Conservation (phyloP, 2,888 invertebrate species). For the Polydrusus pterygomalis region DNA sequence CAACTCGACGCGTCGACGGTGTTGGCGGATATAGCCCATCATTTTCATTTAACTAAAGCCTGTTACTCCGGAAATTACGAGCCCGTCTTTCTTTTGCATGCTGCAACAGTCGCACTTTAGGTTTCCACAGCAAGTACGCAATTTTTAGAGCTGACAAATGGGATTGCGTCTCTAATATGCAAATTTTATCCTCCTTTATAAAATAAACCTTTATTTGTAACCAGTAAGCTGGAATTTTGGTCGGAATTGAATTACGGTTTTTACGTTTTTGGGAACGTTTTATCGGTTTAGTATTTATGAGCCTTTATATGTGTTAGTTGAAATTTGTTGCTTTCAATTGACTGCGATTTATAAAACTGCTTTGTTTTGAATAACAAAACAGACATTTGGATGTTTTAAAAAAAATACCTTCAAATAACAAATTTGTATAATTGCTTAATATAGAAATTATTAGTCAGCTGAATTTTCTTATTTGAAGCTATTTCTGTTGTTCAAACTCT, state of each 20-base stretch:
- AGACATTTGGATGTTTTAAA: not conserved
- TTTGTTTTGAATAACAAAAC: slow-evolving; percentile 12
- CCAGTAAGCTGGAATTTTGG: slow-evolving; percentile 9
- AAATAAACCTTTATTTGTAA: slow-evolving; percentile 13
- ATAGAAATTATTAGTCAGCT: no score
- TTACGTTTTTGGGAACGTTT: slow-evolving; percentile 19
- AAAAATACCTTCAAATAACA: not conserved
- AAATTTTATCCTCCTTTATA: slow-evolving; percentile 4
- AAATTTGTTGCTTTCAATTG: slow-evolving; percentile 18
- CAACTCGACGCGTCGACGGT: not conserved
- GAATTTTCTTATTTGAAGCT: no score
- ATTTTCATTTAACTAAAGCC: slow-evolving; percentile 19
- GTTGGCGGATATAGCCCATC: slow-evolving; percentile 8
- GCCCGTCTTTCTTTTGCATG: not conserved
- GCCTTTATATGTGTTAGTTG: not conserved
- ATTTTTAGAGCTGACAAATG: slow-evolving; percentile 15
- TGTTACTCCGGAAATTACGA: slow-evolving; percentile 18
- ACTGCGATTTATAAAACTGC: slow-evolving; percentile 11
- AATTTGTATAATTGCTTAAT: not conserved
- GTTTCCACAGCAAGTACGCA: slow-evolving; percentile 10
- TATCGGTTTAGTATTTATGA: slow-evolving; percentile 19
- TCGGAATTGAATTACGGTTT: slow-evolving; percentile 16
- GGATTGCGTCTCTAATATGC: slow-evolving; percentile 12
- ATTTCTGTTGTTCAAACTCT: no score
- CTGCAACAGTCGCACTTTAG: slow-evolving; percentile 10